These are phyloP conservation scores for Zosterops japonicus DNA, from an alignment of 2,113 vertebrate genomes.

Conservation along the genomic window DNA sequence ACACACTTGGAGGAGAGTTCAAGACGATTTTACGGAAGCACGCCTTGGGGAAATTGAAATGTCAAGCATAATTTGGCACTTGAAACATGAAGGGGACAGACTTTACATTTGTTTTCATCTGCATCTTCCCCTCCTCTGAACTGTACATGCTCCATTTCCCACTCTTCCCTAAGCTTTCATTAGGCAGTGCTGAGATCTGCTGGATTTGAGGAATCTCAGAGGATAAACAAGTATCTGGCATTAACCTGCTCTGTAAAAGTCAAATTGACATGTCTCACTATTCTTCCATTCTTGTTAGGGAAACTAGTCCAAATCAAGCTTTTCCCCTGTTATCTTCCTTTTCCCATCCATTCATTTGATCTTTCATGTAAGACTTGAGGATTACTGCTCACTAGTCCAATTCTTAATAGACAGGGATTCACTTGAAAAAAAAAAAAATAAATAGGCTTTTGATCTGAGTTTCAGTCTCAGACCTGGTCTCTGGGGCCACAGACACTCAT, in stretches of 20 bases:
- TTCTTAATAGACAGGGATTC: background rate
- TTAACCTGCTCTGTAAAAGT: conserved; percentile 52
- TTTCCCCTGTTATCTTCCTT: background rate
- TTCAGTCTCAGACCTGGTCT: background rate
- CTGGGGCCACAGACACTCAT: background rate
- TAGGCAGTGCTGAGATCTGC: conserved; percentile 35
- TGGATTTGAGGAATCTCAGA: conserved; percentile 48
- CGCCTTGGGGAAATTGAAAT: conserved; percentile 77
- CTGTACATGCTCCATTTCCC: conserved; percentile 15
- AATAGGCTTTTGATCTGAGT: background rate
- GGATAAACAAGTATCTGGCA: conserved; percentile 49
- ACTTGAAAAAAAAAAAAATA: background rate
- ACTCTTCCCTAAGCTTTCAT: conserved; percentile 37
- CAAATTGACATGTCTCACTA: conserved; percentile 20
- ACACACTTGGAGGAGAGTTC: conserved; percentile 69
- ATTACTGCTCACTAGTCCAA: background rate
- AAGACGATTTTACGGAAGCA: conserved; percentile 64
- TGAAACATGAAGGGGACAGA: conserved; percentile 68
- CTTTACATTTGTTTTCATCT: conserved; percentile 69
- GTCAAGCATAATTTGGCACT: conserved; percentile 77
- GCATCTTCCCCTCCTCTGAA: conserved; percentile 43
- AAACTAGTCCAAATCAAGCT: conserved; percentile 24
- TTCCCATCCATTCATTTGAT: background rate
- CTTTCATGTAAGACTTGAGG: background rate
- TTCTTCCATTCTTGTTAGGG: conserved; percentile 8